Evolutionary conservation across 2,888 invertebrate species (phyloP).

Genomic region (Sipha maydis): DNA sequence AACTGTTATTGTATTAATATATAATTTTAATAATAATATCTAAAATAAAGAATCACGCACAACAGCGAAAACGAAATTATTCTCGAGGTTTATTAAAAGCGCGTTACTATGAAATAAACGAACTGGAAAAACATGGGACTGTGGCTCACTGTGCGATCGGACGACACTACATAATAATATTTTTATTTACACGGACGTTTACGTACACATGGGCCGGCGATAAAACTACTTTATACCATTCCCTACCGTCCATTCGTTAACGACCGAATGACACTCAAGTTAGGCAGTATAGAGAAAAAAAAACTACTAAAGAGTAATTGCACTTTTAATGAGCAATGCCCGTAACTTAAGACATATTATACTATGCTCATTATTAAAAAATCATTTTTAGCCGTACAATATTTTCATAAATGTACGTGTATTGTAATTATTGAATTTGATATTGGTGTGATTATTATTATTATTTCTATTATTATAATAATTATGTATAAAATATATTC

Average conservation of each 20-base stretch:
- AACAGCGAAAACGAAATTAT: background rate
- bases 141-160: slow-evolving; percentile 32
- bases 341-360: background rate
- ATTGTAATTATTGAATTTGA: background rate
- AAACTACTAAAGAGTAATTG: slow-evolving; percentile 1
- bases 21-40: no score
- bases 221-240: slow-evolving; percentile 53
- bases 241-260: slow-evolving; percentile 32
- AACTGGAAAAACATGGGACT: slow-evolving; percentile 37
- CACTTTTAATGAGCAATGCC: slow-evolving; percentile 1
- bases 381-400: background rate
- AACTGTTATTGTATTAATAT: no score
- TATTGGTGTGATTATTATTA: no score
- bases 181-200: slow-evolving; percentile 36
- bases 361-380: background rate
- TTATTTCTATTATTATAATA: background rate
- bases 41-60: background rate
- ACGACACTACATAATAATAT: slow-evolving; percentile 46
- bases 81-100: background rate
- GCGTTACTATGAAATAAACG: background rate
- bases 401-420: background rate
- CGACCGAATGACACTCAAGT: slow-evolving; percentile 25
- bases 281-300: background rate
- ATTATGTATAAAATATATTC: no score
- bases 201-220: slow-evolving; percentile 44